phyloP scores from a whole-genome alignment of 2,888 invertebrate genomes.

The Patella depressa region DNA sequence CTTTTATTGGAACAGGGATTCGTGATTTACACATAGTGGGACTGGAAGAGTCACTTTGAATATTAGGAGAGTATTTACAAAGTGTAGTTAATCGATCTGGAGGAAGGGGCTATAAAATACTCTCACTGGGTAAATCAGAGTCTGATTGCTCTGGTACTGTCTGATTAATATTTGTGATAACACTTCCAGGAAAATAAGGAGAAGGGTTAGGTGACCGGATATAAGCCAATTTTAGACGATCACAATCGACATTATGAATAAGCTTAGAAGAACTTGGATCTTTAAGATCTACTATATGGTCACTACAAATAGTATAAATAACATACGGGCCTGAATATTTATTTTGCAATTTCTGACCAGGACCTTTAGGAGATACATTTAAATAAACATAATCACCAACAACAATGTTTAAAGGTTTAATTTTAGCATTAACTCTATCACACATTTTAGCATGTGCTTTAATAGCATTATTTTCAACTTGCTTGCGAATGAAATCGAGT shows the following conservation, averaged over 20 bases:
- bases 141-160: no score
- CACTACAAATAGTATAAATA: neutral
- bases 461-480: neutral
- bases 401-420: neutral
- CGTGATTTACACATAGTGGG: no score
- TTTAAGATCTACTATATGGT: neutral
- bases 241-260: neutral
- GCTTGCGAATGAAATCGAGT: neutral
- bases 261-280: neutral
- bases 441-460: conserved; percentile 1
- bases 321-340: neutral
- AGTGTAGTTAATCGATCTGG: no score
- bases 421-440: conserved; percentile 16
- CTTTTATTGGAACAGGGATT: no score
- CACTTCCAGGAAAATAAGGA: conserved; percentile 13
- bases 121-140: no score
- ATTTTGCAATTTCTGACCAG: conserved; percentile 17
- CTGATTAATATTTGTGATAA: conserved; percentile 4
- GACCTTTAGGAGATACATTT: neutral
- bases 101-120: no score
- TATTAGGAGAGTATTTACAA: no score
- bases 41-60: no score
- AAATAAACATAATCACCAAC: conserved; percentile 19
- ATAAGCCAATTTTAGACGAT: conserved; percentile 20
- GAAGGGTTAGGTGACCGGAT: conserved; percentile 4